These are phyloP conservation scores for Anolis sagrei DNA, from an alignment of 2,113 vertebrate species.

Conservation along the genomic window DNA sequence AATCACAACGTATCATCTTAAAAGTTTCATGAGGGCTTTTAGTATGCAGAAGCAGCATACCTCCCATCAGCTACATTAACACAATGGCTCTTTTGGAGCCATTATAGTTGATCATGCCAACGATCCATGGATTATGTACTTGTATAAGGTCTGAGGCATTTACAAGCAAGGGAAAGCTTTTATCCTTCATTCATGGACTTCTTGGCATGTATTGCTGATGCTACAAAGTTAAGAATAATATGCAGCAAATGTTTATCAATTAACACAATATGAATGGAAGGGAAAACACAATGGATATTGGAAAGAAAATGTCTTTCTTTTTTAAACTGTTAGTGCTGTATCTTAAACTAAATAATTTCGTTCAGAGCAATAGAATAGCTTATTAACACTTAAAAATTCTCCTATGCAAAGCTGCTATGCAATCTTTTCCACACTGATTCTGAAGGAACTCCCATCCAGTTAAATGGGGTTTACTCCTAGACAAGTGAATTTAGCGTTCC, in stretches of 20 bases:
- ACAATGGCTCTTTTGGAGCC: slow-evolving; percentile 76
- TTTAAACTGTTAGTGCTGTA: too few species aligned
- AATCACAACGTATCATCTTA: slow-evolving; percentile 58
- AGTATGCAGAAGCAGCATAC: slow-evolving; percentile 64
- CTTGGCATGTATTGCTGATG: slow-evolving; percentile 64
- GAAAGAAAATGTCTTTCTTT: background rate
- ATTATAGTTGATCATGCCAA: slow-evolving; percentile 69
- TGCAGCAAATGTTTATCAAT: background rate
- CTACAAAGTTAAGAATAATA: slow-evolving; percentile 31
- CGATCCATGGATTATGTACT: slow-evolving; percentile 75
- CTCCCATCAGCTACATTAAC: slow-evolving; percentile 71
- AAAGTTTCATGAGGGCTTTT: slow-evolving; percentile 71
- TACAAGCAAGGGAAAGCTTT: slow-evolving; percentile 68
- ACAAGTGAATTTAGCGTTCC: background rate
- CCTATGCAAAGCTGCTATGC: background rate
- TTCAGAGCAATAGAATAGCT: background rate
- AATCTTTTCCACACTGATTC: background rate
- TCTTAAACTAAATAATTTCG: too few species aligned
- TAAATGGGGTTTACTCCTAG: background rate
- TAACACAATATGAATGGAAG: background rate
- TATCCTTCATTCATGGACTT: slow-evolving; percentile 71
- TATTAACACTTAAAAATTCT: background rate
- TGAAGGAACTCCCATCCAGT: background rate
- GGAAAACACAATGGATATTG: background rate
- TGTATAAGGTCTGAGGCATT: slow-evolving; percentile 73